These are phyloP conservation scores for Erpetoichthys calabaricus DNA, from an alignment of 2,797 vertebrate genomes.

Conservation along the genomic window DNA sequence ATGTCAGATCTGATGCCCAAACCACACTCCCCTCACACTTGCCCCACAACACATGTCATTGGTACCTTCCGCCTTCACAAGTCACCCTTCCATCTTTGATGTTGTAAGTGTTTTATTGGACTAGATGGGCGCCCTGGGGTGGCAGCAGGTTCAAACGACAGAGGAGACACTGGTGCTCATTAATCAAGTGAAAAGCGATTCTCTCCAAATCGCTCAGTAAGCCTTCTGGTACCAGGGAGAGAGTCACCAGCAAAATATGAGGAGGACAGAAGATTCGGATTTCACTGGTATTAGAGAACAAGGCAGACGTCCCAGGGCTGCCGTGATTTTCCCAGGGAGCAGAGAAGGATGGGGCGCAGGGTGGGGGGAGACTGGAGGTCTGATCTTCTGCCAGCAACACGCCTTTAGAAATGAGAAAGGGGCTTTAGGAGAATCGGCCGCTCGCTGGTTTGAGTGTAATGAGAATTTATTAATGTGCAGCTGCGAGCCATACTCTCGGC, in stretches of 20 bases:
- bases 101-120: background rate
- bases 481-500: conserved; percentile 25
- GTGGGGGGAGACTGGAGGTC: conserved; percentile 31
- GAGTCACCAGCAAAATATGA: background rate
- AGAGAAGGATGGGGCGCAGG: conserved; percentile 34
- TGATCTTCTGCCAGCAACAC: conserved; percentile 54
- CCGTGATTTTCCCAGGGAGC: conserved; percentile 66
- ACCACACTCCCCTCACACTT: too few species aligned
- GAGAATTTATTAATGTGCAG: conserved; percentile 26
- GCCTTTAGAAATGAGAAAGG: conserved; percentile 45
- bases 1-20: too few species aligned
- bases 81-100: conserved; percentile 17
- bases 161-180: background rate
- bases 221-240: conserved; percentile 1
- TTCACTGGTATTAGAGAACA: conserved; percentile 35
- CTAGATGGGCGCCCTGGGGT: background rate
- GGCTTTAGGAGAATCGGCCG: conserved; percentile 25
- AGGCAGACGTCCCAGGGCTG: conserved; percentile 14
- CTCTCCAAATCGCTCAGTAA: background rate
- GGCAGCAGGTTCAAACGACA: too few species aligned
- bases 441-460: conserved; percentile 19
- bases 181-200: background rate
- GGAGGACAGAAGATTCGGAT: conserved; percentile 26
- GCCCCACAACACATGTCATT: background rate
- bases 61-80: background rate